These are phyloP conservation scores for Tinamus guttatus DNA, from an alignment of 2,113 vertebrate genomes.

Conservation along the genomic window DNA sequence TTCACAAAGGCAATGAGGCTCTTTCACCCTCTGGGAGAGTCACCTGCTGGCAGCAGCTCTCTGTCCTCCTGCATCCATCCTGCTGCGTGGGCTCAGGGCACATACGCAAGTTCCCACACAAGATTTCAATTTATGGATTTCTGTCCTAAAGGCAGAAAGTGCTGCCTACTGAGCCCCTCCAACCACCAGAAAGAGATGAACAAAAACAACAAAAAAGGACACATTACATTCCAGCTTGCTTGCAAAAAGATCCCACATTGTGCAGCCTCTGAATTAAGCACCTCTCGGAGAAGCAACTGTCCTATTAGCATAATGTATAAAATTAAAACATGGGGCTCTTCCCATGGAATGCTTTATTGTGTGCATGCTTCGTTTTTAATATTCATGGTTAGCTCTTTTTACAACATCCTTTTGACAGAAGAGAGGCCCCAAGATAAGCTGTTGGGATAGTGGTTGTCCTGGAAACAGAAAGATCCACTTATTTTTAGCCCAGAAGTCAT, in stretches of 20 bases:
- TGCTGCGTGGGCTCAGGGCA: background rate
- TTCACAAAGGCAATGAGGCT: background rate
- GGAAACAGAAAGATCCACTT: slow-evolving; percentile 60
- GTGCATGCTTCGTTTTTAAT: slow-evolving; percentile 48
- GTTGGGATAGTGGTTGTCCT: slow-evolving; percentile 38
- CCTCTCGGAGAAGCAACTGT: slow-evolving; percentile 26
- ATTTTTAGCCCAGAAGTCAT: slow-evolving; percentile 58
- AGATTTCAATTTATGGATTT: background rate
- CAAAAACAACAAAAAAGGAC: background rate
- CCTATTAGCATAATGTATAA: slow-evolving; percentile 36
- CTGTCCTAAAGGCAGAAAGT: background rate
- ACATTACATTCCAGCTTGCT: background rate
- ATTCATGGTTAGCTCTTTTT: slow-evolving; percentile 50
- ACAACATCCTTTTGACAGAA: slow-evolving; percentile 43
- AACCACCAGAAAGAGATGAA: background rate
- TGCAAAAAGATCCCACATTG: slow-evolving; percentile 21
- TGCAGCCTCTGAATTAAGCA: slow-evolving; percentile 34
- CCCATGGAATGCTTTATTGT: slow-evolving; percentile 44
- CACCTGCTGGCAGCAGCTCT: background rate
- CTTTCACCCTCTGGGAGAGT: background rate
- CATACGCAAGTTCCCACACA: background rate
- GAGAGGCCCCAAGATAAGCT: slow-evolving; percentile 51
- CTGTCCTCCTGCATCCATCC: background rate
- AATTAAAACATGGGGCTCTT: slow-evolving; percentile 22
- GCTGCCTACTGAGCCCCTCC: background rate